Conservation (phyloP, 2,888 invertebrate species). For the Metalampra italica region DNA sequence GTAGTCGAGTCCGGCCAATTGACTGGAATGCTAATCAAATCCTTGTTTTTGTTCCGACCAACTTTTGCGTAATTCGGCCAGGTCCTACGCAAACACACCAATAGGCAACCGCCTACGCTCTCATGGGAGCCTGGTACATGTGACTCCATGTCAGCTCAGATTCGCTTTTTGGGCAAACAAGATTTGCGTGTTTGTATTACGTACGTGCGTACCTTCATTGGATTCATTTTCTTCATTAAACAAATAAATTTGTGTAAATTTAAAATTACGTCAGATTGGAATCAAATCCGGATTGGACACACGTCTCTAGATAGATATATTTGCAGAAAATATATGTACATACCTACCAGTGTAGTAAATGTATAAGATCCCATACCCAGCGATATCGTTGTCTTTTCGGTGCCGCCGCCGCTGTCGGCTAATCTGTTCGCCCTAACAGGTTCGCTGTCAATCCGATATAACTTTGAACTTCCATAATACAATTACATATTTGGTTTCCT, state of each 20-base stretch:
- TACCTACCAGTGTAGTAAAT: too few relatives aligned
- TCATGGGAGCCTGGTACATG: constrained; percentile 5
- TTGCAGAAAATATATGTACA: too few relatives aligned
- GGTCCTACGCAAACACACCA: constrained; percentile 5
- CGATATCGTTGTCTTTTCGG: too few relatives aligned
- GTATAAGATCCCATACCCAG: too few relatives aligned
- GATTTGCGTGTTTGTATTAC: background rate
- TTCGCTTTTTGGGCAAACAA: background rate
- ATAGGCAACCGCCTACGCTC: background rate
- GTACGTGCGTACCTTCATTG: background rate
- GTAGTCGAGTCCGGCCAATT: background rate
- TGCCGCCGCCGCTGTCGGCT: too few relatives aligned
- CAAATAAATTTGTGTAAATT: background rate
- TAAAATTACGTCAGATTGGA: background rate
- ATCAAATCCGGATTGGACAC: too few relatives aligned
- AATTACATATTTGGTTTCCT: too few relatives aligned
- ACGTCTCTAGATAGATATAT: too few relatives aligned
- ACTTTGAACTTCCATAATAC: too few relatives aligned
- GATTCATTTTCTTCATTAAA: background rate
- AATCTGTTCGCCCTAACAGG: too few relatives aligned
- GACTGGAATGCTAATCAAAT: constrained; percentile 2
- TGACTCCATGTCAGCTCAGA: background rate
- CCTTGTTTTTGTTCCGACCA: constrained; percentile 2
- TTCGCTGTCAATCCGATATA: too few relatives aligned
- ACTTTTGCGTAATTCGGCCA: constrained; percentile 3